A percentile compares a stretch with the other conserved stretches of the same genome.
Conservation (phyloP, 1,140 invertebrate genomes). For the Scaptomyza pallida region DNA sequence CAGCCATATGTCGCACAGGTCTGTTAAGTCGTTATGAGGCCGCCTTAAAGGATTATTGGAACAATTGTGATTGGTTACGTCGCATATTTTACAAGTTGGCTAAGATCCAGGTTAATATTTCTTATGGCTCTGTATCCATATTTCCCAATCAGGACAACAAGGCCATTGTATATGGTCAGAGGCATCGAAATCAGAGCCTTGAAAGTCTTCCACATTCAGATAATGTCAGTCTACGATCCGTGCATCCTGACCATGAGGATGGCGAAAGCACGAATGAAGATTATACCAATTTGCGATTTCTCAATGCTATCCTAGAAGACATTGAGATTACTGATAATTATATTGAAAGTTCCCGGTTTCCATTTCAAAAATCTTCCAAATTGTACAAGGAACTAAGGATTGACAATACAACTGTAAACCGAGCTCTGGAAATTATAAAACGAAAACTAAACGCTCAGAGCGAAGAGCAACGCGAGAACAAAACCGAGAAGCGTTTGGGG, state of each 20-base stretch:
- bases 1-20: slow-evolving; percentile 1
- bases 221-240: neutral
- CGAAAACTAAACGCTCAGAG: neutral
- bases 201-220: neutral
- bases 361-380: neutral
- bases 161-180: neutral
- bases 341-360: neutral
- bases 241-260: neutral
- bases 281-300: neutral
- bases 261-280: neutral
- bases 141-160: neutral
- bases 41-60: neutral
- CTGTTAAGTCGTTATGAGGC: slow-evolving; percentile 1
- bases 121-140: slow-evolving; percentile 1
- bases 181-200: slow-evolving; percentile 1
- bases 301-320: neutral
- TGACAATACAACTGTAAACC: neutral
- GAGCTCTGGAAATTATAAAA: neutral
- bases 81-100: neutral
- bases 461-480: neutral
- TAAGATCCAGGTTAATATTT: neutral
- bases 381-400: too few relatives aligned
- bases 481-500: neutral
- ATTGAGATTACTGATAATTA: neutral
- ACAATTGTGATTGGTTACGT: neutral